phyloP scores from a whole-genome alignment of 35 echinoderm and acorn worm species.

The Antedon bifida region DNA sequence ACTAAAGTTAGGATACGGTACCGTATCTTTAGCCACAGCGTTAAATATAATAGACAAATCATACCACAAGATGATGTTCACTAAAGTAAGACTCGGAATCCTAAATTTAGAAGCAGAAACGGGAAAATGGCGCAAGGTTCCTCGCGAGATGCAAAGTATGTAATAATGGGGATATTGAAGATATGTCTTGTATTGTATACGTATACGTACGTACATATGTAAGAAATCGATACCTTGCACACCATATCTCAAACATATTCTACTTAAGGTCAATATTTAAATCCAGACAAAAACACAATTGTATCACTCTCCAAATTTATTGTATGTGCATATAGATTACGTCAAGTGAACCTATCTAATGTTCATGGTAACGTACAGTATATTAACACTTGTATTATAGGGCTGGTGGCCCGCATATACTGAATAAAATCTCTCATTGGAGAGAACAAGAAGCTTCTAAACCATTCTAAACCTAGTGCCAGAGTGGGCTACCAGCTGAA shows the following conservation, averaged over 20 bases:
- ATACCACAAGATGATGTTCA: background rate
- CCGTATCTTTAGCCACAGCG: too few species aligned
- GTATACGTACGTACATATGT: background rate
- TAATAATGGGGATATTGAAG: background rate
- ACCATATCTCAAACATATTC: background rate
- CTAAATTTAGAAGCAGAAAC: background rate
- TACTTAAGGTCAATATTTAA: background rate
- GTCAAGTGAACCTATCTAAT: background rate
- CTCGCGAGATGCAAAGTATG: background rate
- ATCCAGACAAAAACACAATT: background rate
- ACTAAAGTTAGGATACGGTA: too few species aligned
- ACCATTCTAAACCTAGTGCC: too few species aligned
- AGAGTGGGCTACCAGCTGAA: too few species aligned
- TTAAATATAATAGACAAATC: background rate
- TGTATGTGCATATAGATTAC: background rate
- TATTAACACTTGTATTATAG: too few species aligned
- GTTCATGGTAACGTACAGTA: too few species aligned
- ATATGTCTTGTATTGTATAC: background rate
- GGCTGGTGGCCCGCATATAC: too few species aligned
- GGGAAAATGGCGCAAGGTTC: background rate
- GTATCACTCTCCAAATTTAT: background rate
- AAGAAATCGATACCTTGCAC: background rate
- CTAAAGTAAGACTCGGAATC: background rate
- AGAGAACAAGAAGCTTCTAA: too few species aligned
- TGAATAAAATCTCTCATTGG: too few species aligned